Conservation (phyloP, 2,113 vertebrate species). For the Acrocephalus arundinaceus region DNA sequence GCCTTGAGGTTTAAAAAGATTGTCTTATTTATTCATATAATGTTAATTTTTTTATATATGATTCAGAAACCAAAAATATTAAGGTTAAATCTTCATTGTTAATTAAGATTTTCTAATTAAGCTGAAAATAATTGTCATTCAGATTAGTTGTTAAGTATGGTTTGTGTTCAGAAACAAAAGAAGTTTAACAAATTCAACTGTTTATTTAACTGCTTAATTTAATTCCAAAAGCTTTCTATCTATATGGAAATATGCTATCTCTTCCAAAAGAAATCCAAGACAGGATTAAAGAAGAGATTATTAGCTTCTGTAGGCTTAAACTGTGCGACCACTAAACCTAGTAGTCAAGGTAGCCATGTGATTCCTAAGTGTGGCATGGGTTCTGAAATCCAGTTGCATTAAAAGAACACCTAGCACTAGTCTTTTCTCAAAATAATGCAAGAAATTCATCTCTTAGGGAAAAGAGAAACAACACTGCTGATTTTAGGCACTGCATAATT, state of each 20-base stretch:
- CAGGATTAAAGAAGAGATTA: conserved; percentile 64
- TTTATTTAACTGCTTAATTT: conserved; percentile 73
- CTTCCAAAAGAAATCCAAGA: conserved; percentile 64
- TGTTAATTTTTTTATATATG: conserved; percentile 83
- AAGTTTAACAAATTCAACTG: conserved; percentile 77
- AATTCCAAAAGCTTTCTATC: conserved; percentile 68
- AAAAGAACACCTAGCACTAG: conserved; percentile 10
- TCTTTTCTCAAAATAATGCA: conserved; percentile 71
- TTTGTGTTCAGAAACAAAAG: conserved; percentile 86
- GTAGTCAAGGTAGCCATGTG: conserved; percentile 34
- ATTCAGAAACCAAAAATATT: conserved; percentile 88
- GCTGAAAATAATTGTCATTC: conserved; percentile 96
- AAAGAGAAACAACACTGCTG: not conserved
- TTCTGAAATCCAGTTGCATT: not conserved
- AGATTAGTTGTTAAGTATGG: conserved; percentile 92
- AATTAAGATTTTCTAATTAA: conserved; percentile 99
- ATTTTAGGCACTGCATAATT: not conserved
- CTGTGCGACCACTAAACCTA: conserved; percentile 1
- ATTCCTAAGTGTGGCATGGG: not conserved
- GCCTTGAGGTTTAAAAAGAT: conserved; percentile 98
- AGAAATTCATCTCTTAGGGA: not conserved
- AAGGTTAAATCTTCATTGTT: conserved; percentile 98
- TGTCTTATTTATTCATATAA: conserved; percentile 98
- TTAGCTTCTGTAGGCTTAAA: conserved; percentile 50
- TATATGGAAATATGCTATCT: conserved; percentile 74